Evolutionary conservation across 2,113 vertebrate species (phyloP), one percentile per base, ranked within the genome.

Genomic region (Microtus richardsoni): DNA sequence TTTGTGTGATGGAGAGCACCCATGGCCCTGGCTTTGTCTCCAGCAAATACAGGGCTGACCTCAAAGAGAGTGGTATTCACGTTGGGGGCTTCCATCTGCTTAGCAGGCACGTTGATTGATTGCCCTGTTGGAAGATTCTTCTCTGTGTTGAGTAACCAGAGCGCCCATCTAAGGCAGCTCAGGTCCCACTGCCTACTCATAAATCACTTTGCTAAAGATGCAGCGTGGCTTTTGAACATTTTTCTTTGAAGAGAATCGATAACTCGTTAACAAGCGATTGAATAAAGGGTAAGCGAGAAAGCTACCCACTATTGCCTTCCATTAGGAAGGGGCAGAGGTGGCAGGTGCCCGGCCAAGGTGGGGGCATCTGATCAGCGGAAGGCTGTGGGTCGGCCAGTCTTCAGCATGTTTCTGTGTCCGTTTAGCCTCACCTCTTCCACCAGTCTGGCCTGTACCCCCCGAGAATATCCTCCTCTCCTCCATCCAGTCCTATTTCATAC

Each of bases 121-220:
- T 7, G 3, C 68, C 2, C 6, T 17, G 10, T 7, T 7, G 92
- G 93, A 71, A 58, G 39, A 41, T 58, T n/a, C 39, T 41, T 75
- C 88, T 60, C 49, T 16, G 74, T 1, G 0, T 62, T 71, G 10
- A 54, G 88, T 73, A 93, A 87, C 52, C 92, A 74, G 92, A 87
- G 49, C 44, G 78, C 93, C 70, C 0, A 0, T 82, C 30, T 44
- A 71, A n/a, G 52, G 80, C 79, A 21, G 64, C 62, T 54, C 17
- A 5, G 44, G 49, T 39, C 66, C 74, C 73, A 68, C 5, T 0
- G 13, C 90, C 85, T 16, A 11, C 16, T 91, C 91, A 73, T 95
- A 91, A 96, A 88, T 97, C 92, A 97, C 88, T 96, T 84, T 92
- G 77, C 89, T 96, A 89, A 97, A 97, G 94, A 94, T 70, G 82